phyloP scores from a whole-genome alignment of 2,888 invertebrate genomes.

The Prosopocoilus inquinatus region DNA sequence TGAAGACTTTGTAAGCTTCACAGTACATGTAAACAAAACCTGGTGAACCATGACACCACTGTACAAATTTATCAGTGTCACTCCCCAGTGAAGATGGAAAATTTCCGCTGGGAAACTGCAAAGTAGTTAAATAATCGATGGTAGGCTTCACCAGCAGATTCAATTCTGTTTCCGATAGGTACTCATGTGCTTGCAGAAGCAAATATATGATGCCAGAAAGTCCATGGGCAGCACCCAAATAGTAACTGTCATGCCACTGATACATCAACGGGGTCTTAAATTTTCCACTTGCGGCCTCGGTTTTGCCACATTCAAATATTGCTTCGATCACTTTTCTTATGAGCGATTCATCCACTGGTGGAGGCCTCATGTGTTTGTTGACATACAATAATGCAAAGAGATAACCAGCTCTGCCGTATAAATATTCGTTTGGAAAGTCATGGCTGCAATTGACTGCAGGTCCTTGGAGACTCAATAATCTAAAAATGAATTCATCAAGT shows the following conservation, averaged over 20 bases:
- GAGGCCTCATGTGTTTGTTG: slow-evolving; percentile 61
- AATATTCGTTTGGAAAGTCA: slow-evolving; percentile 72
- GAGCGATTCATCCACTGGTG: slow-evolving; percentile 58
- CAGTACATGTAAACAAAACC: slow-evolving; percentile 74
- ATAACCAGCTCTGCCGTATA: slow-evolving; percentile 85
- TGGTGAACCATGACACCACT: slow-evolving; percentile 95
- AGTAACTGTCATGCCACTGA: slow-evolving; percentile 83
- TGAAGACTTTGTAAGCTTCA: slow-evolving; percentile 66
- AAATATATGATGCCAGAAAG: slow-evolving; percentile 80
- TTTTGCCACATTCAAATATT: slow-evolving; percentile 64
- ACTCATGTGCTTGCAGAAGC: slow-evolving; percentile 68
- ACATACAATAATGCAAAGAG: slow-evolving; percentile 76
- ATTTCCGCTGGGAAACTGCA: slow-evolving; percentile 64
- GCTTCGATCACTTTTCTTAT: slow-evolving; percentile 62
- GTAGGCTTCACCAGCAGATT: slow-evolving; percentile 61
- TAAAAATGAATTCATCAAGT: slow-evolving; percentile 35
- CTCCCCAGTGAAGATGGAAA: slow-evolving; percentile 76
- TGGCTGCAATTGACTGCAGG: slow-evolving; percentile 55
- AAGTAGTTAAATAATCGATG: slow-evolving; percentile 60
- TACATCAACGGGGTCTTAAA: slow-evolving; percentile 71
- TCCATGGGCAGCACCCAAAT: slow-evolving; percentile 89
- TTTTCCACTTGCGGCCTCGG: slow-evolving; percentile 55
- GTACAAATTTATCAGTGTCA: slow-evolving; percentile 72
- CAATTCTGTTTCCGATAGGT: slow-evolving; percentile 59
- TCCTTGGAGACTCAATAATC: slow-evolving; percentile 56